Evolutionary conservation across 2,888 invertebrate genomes (phyloP), one percentile per base, ranked within the genome.

Genomic region (Daptonema setosum): DNA sequence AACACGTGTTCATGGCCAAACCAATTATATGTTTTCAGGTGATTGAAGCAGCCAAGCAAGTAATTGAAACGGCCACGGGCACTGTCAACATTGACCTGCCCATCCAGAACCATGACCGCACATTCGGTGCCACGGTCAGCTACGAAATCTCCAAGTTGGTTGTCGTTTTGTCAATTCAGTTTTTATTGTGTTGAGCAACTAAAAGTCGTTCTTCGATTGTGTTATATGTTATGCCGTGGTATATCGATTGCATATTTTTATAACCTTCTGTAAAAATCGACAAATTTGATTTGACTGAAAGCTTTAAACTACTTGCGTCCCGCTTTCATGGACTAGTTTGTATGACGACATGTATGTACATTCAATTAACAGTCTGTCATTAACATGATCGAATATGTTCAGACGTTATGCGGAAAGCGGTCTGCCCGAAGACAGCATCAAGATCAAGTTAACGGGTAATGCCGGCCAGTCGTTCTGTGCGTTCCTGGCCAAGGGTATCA

Each of bases 401-500:
- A 64, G 64, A 56, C 60, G 67, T 17, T 66, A 64, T 56, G 65
- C 61, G 52, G 67, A 69, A 54, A 58, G 56, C 1, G 70, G 68
- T 26, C 60, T 69, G 11, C 59, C 63, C 11, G 59, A 61, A 25
- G 63, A 60, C 48, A 61, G 61, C 80, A 83, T 93, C 61, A 80
- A 83, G 66, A 83, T 97, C 56, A 78, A 78, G 45, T 76, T 95
- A 62, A 81, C 76, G 52, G 97, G 97, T 22, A 88, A 91, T 1
- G 97, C 93, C 14, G 97, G 97, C 17, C 97, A 97, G 77, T 95
- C 93, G 70, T 97, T 97, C 77, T 87, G 95, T 72, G 95, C 95
- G 5, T 97, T 97, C 77, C 76, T 97, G 65, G 82, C 84, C 0
- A 83, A 81, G 62, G 97, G 97, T 28, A 79, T 95, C 56, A 81